phyloP scores from a whole-genome alignment of 2,113 vertebrate species.

The Jacana jacana region DNA sequence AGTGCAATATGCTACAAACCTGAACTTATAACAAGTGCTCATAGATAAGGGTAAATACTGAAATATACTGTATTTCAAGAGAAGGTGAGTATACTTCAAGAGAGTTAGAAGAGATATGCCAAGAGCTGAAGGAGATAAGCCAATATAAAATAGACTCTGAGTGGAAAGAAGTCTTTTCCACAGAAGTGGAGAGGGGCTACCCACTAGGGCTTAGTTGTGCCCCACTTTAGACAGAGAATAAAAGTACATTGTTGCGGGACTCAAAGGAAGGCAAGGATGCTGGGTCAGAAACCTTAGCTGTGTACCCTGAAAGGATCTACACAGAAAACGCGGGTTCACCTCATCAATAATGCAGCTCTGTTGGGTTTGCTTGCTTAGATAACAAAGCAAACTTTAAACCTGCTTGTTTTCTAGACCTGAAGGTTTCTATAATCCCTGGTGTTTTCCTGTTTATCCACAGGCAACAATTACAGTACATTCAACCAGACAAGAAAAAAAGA shows the following conservation, averaged over 20 bases:
- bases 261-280: neutral
- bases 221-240: neutral
- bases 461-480: neutral
- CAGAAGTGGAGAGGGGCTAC: neutral
- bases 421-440: neutral
- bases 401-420: neutral
- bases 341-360: neutral
- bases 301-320: neutral
- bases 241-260: neutral
- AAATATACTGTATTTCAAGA: neutral
- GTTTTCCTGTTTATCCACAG: neutral
- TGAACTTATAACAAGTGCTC: neutral
- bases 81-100: neutral
- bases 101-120: neutral
- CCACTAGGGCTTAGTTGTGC: neutral
- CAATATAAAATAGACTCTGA: neutral
- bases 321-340: neutral
- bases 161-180: neutral
- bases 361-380: neutral
- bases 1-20: neutral
- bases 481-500: neutral
- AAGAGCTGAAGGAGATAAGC: neutral
- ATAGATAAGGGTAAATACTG: neutral
- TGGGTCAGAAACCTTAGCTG: neutral
- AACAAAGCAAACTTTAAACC: neutral